A percentile compares a stretch with the other conserved stretches of the same genome.
These are phyloP conservation scores for Augochlora pura DNA, from an alignment of 1,140 invertebrate genomes.

Conservation along the genomic window DNA sequence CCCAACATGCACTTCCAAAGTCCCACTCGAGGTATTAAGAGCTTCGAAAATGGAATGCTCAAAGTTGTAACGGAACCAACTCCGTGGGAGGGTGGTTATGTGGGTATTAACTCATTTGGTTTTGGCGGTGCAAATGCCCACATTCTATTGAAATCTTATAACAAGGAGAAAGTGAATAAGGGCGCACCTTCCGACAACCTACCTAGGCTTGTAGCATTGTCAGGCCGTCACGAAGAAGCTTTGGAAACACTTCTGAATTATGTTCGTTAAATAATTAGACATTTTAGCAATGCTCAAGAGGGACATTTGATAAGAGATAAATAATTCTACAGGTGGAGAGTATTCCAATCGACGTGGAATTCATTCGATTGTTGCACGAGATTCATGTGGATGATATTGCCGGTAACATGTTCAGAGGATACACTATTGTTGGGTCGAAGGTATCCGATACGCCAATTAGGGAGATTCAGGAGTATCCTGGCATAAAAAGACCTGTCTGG, in stretches of 20 bases:
- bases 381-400: conserved; percentile 81
- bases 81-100: conserved; percentile 83
- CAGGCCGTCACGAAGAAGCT: conserved; percentile 87
- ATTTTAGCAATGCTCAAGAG: background rate
- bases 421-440: conserved; percentile 77
- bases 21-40: conserved; percentile 85
- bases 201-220: conserved; percentile 84
- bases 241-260: conserved; percentile 86
- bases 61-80: conserved; percentile 84
- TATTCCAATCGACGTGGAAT: conserved; percentile 82
- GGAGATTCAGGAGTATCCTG: conserved; percentile 43
- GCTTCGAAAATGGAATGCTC: conserved; percentile 83
- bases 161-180: conserved; percentile 80
- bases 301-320: background rate
- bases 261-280: conserved; percentile 69
- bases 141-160: conserved; percentile 82
- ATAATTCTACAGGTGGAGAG: conserved; percentile 69
- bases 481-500: conserved; percentile 48
- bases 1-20: conserved; percentile 87
- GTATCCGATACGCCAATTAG: background rate
- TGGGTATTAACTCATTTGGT: conserved; percentile 84
- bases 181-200: conserved; percentile 79
- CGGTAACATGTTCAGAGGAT: conserved; percentile 84
- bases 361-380: conserved; percentile 80
- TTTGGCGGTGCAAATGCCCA: conserved; percentile 86